Base-by-base conservation (phyloP, 2,797 vertebrate genomes). In the Xenops minutus region DNA sequence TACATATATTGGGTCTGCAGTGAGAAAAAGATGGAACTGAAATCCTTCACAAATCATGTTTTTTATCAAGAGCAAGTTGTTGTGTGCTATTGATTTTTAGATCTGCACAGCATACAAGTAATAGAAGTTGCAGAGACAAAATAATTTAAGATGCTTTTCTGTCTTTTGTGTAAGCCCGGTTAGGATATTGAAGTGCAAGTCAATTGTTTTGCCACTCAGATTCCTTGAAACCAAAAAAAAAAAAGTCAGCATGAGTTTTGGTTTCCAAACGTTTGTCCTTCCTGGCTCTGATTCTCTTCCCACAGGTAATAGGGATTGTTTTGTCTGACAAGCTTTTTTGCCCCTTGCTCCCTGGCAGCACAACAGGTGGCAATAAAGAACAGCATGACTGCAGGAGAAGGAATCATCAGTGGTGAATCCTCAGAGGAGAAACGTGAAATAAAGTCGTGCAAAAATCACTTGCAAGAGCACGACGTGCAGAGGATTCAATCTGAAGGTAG, bases 61-160 rank as follows among this genome's bases (percentile, higher is more conserved):
- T 96, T 95, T 97, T 95, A 94, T 96, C 93, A 84, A 91, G 88
- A 95, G 43, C 62, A 77, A 88, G 79, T 92, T 92, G 62, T 94
- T 90, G 36, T 63, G 71, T 63, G 82, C 27, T 92, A 95, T 93
- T 63, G 93, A 95, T 97, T 96, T 97, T 97, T 51, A 84, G 79
- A 88, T 92, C 43, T 39, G 11, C 77, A 74, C 51, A 85, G 82
- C 52, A 81, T 89, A 67, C 55, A 66, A 92, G 76, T 79, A 92
- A 79, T 89, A 71, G 63, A 86, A 93, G 34, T 86, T 66, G 27
- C 52, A 90, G 62, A 90, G 69, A 59, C 43, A 79, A 92, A 95
- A 91, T 92, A 94, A 88, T 91, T 94, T 93, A 41, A 81, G 78
- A 54, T 71, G 76, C 29, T 78, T 92, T 94, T 58, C 58, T 93